These are phyloP conservation scores for Lysiphlebus fabarum DNA, from an alignment of 1,140 invertebrate species.

Conservation along the genomic window DNA sequence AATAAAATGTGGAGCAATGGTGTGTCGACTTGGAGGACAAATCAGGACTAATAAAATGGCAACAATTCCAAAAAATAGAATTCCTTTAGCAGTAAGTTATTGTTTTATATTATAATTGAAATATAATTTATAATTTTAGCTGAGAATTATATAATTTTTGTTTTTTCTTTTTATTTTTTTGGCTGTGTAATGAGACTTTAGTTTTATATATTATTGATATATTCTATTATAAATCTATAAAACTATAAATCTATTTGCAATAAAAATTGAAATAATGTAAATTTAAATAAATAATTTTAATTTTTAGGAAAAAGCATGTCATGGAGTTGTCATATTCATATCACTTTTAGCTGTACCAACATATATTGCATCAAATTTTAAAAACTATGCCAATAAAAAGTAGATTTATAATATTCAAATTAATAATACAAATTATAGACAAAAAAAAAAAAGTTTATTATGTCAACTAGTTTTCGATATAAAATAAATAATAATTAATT, in stretches of 20 bases:
- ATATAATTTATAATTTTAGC: neutral
- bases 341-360: neutral
- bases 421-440: too few relatives aligned
- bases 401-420: too few relatives aligned
- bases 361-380: conserved; percentile 5
- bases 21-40: conserved; percentile 18
- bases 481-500: too few relatives aligned
- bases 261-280: too few relatives aligned
- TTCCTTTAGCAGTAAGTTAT: conserved; percentile 25
- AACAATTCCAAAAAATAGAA: conserved; percentile 19
- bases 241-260: too few relatives aligned
- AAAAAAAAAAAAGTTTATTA: too few relatives aligned
- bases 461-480: too few relatives aligned
- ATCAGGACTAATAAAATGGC: conserved; percentile 11
- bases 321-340: conserved; percentile 11
- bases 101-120: conserved; percentile 7
- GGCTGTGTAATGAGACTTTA: neutral
- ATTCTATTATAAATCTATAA: too few relatives aligned
- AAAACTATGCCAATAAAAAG: conserved; percentile 6
- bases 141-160: too few relatives aligned
- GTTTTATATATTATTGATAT: too few relatives aligned
- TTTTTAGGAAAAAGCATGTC: conserved; percentile 20
- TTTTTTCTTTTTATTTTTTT: too few relatives aligned
- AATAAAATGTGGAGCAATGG: conserved; percentile 12
- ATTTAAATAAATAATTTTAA: neutral